A percentile compares a stretch with the other conserved stretches of the same genome.
Evolutionary conservation across 2,113 vertebrate species (phyloP).

Genomic region (Geococcyx californianus): DNA sequence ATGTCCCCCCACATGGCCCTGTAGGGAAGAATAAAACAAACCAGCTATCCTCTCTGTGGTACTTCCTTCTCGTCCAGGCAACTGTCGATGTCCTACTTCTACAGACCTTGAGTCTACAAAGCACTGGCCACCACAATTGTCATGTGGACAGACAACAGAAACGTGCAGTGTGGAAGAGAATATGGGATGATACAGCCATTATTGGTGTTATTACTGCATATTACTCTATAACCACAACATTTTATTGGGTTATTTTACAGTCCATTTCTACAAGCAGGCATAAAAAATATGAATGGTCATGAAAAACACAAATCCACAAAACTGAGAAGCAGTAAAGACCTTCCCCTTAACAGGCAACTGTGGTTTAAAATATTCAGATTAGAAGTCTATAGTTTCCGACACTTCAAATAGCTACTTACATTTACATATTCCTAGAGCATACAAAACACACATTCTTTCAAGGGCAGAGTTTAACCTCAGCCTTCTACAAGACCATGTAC

Average conservation of each 20-base stretch:
- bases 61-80: neutral
- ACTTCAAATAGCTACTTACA: neutral
- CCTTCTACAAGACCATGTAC: neutral
- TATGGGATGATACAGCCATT: neutral
- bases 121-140: neutral
- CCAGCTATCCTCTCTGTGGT: neutral
- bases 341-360: neutral
- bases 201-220: neutral
- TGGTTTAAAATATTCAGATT: neutral
- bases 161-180: rapidly evolving
- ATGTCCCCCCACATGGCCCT: neutral
- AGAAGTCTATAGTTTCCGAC: neutral
- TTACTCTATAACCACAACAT: neutral
- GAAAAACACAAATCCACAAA: neutral
- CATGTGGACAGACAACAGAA: rapidly evolving
- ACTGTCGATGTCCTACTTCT: neutral
- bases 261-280: neutral
- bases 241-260: neutral
- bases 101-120: neutral
- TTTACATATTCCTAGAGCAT: constrained; percentile 19
- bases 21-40: neutral
- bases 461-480: constrained; percentile 21
- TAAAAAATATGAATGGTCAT: neutral
- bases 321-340: neutral
- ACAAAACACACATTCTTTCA: neutral